phyloP scores from a whole-genome alignment of 2,113 vertebrate species.

The Craseonycteris thonglongyai region DNA sequence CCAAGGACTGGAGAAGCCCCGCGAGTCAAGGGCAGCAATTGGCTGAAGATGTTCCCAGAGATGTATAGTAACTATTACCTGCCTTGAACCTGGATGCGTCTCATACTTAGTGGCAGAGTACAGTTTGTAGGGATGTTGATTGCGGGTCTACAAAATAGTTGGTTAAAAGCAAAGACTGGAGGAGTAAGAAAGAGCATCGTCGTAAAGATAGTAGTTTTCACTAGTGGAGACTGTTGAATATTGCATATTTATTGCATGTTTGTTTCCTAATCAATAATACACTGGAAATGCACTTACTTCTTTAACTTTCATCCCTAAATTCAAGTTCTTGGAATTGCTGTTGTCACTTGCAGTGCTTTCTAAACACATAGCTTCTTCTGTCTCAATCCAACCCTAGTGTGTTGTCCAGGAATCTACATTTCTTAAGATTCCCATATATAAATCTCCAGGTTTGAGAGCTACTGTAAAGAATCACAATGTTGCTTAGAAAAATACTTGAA shows the following conservation, averaged over 20 bases:
- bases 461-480: neutral
- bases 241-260: neutral
- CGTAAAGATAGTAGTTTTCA: neutral
- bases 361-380: neutral
- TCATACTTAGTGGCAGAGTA: neutral
- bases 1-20: neutral
- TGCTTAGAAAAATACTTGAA: neutral
- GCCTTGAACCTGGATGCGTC: neutral
- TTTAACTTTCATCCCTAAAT: neutral
- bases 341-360: neutral
- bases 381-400: neutral
- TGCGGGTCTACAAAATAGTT: neutral
- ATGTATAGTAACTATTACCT: neutral
- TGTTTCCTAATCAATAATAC: neutral
- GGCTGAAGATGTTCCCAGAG: neutral
- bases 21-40: neutral
- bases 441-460: neutral
- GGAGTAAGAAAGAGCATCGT: neutral
- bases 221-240: neutral
- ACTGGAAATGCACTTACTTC: neutral
- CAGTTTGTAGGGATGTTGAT: accelerated
- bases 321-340: neutral
- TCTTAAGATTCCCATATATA: neutral
- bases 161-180: neutral
- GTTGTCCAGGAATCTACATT: neutral